phyloP scores from a whole-genome alignment of 1,140 invertebrate genomes.

The Bicyclus anynana region DNA sequence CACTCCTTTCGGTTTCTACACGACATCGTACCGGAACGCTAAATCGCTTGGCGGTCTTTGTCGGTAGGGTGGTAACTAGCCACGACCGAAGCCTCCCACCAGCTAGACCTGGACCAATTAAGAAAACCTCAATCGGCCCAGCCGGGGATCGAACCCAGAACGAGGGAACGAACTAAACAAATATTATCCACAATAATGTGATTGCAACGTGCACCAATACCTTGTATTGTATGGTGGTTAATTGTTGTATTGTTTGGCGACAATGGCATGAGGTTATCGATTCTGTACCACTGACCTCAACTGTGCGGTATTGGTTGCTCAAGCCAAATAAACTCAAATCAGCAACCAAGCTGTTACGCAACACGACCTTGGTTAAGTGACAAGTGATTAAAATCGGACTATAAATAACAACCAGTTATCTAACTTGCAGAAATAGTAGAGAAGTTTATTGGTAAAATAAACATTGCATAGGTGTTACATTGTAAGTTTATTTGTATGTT shows the following conservation, averaged over 20 bases:
- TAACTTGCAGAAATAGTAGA: neutral
- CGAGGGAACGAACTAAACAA: too few relatives aligned
- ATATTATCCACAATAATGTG: neutral
- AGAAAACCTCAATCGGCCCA: too few relatives aligned
- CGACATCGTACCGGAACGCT: too few relatives aligned
- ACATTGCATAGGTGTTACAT: too few relatives aligned
- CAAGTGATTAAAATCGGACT: too few relatives aligned
- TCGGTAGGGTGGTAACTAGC: too few relatives aligned
- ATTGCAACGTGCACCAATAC: neutral
- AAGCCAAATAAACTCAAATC: neutral
- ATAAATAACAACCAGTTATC: neutral
- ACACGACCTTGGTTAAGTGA: neutral
- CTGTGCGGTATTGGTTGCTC: neutral
- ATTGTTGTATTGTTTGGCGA: slow-evolving; percentile 1
- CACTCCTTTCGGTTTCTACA: too few relatives aligned
- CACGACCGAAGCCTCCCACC: too few relatives aligned
- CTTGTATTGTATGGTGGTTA: neutral
- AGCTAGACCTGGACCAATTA: too few relatives aligned
- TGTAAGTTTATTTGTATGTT: too few relatives aligned
- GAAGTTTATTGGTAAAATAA: neutral
- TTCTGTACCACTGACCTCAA: slow-evolving; percentile 1
- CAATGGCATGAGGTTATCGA: neutral
- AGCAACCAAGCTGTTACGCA: neutral
- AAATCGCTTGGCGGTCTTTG: too few relatives aligned
- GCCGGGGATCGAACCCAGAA: too few relatives aligned